Base-by-base conservation (phyloP, 2,888 invertebrate species). In the Drosophila paramelanica region DNA sequence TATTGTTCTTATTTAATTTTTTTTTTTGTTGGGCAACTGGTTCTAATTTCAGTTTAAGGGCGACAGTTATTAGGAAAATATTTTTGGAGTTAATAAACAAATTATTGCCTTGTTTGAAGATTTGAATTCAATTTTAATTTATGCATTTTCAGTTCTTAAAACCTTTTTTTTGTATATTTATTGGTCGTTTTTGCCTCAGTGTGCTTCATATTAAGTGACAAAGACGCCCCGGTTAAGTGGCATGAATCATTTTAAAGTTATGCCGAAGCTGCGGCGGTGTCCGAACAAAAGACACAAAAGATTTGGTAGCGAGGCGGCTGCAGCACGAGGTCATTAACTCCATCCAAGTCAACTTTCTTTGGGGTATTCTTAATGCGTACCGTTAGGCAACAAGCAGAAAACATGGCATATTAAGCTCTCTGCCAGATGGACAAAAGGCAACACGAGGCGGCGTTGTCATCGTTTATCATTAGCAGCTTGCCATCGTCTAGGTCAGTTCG, bases 231-330 rank as follows among this genome's bases (percentile, higher is more conserved):
- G 68, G 47, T 69, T 76, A 87, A 81, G 60, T 74, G 67, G 13
- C 67, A 52, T 85, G 87, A 88, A 65, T 88, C 88, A 88, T 77
- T 65, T 58, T n/a, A 55, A 73, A 73, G 81, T 67, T 73, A 72
- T 79, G 67, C 67, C 51, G 45, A 56, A 33, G 39, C 42, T 20
- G n/a, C 59, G 49, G 36, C 42, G 25, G n/a, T 51, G 52, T 17
- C 38, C 66, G 59, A n/a, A 66, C 56, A 56, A 69, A 52, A 52
- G 51, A 57, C 39, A 74, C 79, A 71, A 60, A 65, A 58, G 60
- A 64, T 62, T 79, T 64, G 66, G 65, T 36, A 13, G 25, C 60
- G 43, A 17, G n/a, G 53, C 43, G 38, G 51, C 51, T 65, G 64
- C 74, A 73, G 80, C 53, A 53, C 58, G 66, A 55, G 84, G 77